These are phyloP conservation scores for Phoeniculus purpureus DNA, from an alignment of 2,797 vertebrate genomes.

Conservation along the genomic window DNA sequence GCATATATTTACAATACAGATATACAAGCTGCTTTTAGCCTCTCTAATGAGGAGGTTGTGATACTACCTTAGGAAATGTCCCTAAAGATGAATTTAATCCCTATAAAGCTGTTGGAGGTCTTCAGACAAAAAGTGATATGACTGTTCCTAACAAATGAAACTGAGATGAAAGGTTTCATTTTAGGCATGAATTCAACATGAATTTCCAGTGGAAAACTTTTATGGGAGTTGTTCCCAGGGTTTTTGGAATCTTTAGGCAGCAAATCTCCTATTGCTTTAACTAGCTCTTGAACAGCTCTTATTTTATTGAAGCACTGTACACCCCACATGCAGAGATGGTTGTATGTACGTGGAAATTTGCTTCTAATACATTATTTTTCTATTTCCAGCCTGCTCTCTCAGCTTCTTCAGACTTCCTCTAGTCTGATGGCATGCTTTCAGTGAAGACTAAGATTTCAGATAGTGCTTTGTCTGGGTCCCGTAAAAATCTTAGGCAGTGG, in stretches of 20 bases:
- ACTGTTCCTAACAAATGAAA: neutral
- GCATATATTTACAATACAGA: neutral
- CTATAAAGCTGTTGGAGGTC: neutral
- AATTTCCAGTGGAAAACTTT: neutral
- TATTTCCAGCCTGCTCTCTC: neutral
- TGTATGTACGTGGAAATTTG: neutral
- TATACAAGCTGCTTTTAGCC: neutral
- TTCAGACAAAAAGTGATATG: neutral
- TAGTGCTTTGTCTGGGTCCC: neutral
- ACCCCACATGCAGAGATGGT: neutral
- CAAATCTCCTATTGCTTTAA: neutral
- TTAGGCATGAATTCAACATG: neutral
- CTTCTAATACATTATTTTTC: neutral
- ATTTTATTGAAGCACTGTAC: neutral
- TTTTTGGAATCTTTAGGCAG: neutral
- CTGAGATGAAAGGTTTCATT: neutral
- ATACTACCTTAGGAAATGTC: neutral
- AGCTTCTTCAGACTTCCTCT: neutral
- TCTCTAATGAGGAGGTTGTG: neutral
- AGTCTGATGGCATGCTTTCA: neutral
- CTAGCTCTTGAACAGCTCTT: neutral
- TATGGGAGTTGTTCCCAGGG: neutral
- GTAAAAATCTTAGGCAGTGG: neutral
- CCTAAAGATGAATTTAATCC: neutral
- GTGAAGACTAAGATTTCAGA: neutral